Evolutionary conservation across 2,797 vertebrate genomes (phyloP), one percentile per base, ranked within the genome.

Genomic region (Menidia menidia): DNA sequence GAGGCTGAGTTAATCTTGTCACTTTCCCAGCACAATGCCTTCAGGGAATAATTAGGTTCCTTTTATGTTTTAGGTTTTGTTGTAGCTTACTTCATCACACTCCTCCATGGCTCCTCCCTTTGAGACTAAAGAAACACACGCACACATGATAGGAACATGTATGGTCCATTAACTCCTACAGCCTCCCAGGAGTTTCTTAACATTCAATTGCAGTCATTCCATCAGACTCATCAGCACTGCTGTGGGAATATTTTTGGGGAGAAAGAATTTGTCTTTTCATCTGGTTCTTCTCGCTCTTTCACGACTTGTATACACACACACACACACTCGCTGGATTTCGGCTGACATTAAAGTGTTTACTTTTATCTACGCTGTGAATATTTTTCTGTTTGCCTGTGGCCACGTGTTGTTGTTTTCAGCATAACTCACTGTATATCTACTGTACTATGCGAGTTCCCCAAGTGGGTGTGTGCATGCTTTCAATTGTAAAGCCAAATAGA

Each of bases 121-220:
- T 70, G 18, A 59, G 16, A 68, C 45, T 56, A 42, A 53, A 61
- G 64, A n/a, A 66, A 72, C 55, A 68, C 48, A 18, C 43, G 53
- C 59, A 59, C 63, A 81, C 35, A 75, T 45, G 79, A 81, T 78
- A 82, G 78, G 83, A 89, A 80, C 78, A 78, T 67, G 63, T 77
- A 91, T 39, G 78, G 86, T 80, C 77, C 88, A 92, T 92, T 93
- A 92, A 92, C 80, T 88, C 77, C 50, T 53, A 55, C 72, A 68
- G 66, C 86, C 84, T 91, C 90, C 73, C 76, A 84, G 81, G 89
- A 87, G 78, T 53, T 66, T 86, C 77, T 81, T 78, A 82, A 75
- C 79, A 85, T 77, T 85, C 80, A 89, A 83, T 88, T 70, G 71
- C 76, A 70, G 74, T 58, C 83, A 81, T 81, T 91, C 87, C 81